Base-by-base conservation (phyloP, 2,797 vertebrate species). In the Carapus acus region DNA sequence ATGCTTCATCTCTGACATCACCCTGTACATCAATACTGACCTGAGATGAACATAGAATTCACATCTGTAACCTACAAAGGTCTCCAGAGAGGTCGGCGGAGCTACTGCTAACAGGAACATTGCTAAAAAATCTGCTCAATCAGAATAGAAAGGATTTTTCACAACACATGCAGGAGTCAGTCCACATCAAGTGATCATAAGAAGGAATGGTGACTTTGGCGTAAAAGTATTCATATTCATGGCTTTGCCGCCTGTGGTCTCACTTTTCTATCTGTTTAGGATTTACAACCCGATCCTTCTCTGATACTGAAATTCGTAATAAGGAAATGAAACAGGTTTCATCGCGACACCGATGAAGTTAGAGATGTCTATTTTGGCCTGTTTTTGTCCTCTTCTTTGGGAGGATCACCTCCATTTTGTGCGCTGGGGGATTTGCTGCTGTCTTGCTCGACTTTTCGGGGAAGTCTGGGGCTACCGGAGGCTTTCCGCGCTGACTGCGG, bases 401-500 rank as follows among this genome's bases (percentile, higher is more conserved):
- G 4, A 7, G 50, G 48, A 24, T 88, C 86, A 49, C 37, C 59
- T 40, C 69, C 60, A 50, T 76, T 83, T 17, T 68, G 63, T 68
- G 69, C 88, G 36, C 54, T 16, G 4, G 65, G 49, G 24, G 67
- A 54, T 3, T 65, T 82, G 24, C 51, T 56, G 8, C 85, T 69
- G 0, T 73, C 83, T 15, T 74, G 51, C 49, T 90, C 90, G 14
- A 61, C 39, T 62, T 85, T 87, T 41, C 75, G 72, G 29, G 81
- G 58, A 20, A 83, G 48, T 64, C 86, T 90, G 49, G 91, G 85
- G 78, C 90, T 93, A 24, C 80, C 61, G 0, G 79, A 22, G 29
- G 81, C 79, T 71, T 90, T 97, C 43, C 92, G 86, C 24, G 58
- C 33, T 0, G 82, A 80, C 81, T 95, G 94, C 44, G 95, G 94